Percentiles rank a stretch among this genome's conserved stretches.
Conservation (phyloP, 2,797 vertebrate genomes). For the Buceros bicornis region DNA sequence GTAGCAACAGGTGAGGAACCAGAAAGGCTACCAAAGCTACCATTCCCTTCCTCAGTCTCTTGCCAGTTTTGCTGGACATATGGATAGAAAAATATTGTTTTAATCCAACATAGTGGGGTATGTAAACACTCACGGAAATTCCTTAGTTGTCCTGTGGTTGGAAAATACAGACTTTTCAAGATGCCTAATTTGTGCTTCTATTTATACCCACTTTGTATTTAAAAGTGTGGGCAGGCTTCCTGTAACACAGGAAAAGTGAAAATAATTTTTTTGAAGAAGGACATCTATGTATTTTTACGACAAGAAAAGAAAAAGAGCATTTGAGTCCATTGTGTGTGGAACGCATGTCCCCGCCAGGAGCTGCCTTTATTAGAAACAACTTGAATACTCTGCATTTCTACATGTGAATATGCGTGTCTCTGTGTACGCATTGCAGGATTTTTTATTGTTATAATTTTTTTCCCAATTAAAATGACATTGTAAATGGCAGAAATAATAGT, state of each 20-base stretch:
- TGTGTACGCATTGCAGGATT: not conserved
- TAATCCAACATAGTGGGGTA: not conserved
- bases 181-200: slow-evolving; percentile 78
- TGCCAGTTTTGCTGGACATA: not conserved
- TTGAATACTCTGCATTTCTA: slow-evolving; percentile 60
- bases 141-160: slow-evolving; percentile 71
- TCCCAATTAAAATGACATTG: slow-evolving; percentile 47
- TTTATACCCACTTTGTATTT: slow-evolving; percentile 80
- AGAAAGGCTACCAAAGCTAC: not conserved
- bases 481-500: slow-evolving; percentile 71
- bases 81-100: not conserved
- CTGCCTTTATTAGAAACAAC: slow-evolving; percentile 60
- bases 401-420: not conserved
- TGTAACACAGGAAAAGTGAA: slow-evolving; percentile 75
- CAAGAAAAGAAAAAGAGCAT: slow-evolving; percentile 16
- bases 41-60: not conserved
- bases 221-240: slow-evolving; percentile 77
- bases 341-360: slow-evolving; percentile 56
- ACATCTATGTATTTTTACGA: slow-evolving; percentile 74
- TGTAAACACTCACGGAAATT: slow-evolving; percentile 49
- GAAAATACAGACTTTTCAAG: slow-evolving; percentile 77
- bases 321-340: slow-evolving; percentile 61
- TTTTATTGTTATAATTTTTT: not conserved
- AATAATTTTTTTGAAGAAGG: slow-evolving; percentile 40
- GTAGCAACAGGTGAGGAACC: slow-evolving; percentile 22